Evolutionary conservation across 1,140 invertebrate genomes (phyloP).

Genomic region (Penaeus vannamei): DNA sequence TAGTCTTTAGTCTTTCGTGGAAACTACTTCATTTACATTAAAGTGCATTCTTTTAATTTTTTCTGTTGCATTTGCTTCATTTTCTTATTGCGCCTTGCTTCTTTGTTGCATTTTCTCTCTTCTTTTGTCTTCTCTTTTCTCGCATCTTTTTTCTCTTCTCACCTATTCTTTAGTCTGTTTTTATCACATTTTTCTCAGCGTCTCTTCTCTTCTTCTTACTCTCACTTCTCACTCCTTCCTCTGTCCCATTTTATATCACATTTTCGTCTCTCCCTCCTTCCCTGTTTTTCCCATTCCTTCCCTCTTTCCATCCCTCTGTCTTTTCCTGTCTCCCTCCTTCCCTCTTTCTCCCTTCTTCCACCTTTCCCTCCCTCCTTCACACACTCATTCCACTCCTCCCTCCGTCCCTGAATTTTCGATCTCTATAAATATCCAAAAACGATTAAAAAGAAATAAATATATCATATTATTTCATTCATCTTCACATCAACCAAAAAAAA

Average conservation of each 20-base stretch:
- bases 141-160: not conserved
- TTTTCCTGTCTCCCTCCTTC: too few species aligned
- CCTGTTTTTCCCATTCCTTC: not conserved
- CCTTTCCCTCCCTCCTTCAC: not conserved
- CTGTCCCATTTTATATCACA: not conserved
- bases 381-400: not conserved
- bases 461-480: not conserved
- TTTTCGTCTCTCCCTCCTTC: not conserved
- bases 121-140: not conserved
- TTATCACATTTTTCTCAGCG: too few species aligned
- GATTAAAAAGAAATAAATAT: not conserved
- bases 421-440: not conserved
- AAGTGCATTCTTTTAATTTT: too few species aligned
- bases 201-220: not conserved
- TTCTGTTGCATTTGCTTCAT: too few species aligned
- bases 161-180: too few species aligned
- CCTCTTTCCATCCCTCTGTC: not conserved
- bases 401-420: not conserved
- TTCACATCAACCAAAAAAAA: too few species aligned
- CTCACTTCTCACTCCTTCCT: not conserved
- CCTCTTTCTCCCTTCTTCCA: too few species aligned
- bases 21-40: too few species aligned
- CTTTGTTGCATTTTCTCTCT: too few species aligned
- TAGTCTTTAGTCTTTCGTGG: too few species aligned
- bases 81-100: too few species aligned